Evolutionary conservation across 2,113 vertebrate species (phyloP), one percentile per base, ranked within the genome.

Genomic region (Paracanthobrama guichenoti): DNA sequence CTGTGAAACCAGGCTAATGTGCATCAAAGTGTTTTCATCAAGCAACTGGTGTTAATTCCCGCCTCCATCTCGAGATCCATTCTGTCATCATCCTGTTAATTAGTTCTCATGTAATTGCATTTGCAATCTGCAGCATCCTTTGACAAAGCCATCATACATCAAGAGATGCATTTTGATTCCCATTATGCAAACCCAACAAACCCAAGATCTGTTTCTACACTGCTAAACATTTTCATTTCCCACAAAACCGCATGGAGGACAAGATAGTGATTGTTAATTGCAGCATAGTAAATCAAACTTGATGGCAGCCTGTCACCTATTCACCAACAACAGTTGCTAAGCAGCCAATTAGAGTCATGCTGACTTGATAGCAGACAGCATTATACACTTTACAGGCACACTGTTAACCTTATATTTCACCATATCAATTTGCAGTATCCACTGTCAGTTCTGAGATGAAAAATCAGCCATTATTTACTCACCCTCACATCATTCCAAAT

Each of bases 241-340:
- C 64, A 72, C 7, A 14, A 57, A 82, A 82, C 18, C 14, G 31
- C 64, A 79, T 26, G 31, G 67, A 53, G 66, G 67, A 82, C 28
- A 24, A 71, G 66, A 82, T 13, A 57, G 79, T 53, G 28, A 39
- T 39, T 22, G 46, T 55, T 82, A 82, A 55, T n/a, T 14, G 24
- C 26, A 24, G 64, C 22, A 18, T 22, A 31, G 26, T 82, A 24
- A 71, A 82, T 82, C 66, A 72, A 82, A 82, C 80, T 14, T 72
- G 48, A 82, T 55, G 69, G 48, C 39, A 46, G 50, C 62, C 42
- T 53, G 62, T 12, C 46, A 0, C 10, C 46, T 48, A 12, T 69
- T 39, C 46, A 57, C 53, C 28, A 10, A 55, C n/a, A 35, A 14
- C 28, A 55, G 48, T 16, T 53, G 64, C 26, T 71, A 12, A 69